Conservation (phyloP, 2,113 vertebrate genomes). For the Vidua chalybeata region DNA sequence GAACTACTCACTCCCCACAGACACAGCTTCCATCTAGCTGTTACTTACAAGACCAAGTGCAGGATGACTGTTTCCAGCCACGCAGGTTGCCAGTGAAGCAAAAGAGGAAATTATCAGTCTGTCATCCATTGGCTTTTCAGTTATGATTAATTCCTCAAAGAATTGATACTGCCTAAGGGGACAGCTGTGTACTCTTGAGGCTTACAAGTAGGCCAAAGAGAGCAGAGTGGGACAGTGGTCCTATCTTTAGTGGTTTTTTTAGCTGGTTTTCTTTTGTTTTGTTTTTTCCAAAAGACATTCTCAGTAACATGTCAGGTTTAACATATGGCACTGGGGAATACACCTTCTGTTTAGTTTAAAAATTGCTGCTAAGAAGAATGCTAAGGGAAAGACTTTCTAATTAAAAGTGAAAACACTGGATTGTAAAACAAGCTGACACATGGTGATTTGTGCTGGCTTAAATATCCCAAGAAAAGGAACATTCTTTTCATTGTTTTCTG, state of each 20-base stretch:
- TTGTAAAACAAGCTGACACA: constrained; percentile 40
- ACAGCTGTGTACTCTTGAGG: not conserved
- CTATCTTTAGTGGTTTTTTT: not conserved
- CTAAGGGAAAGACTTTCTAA: constrained; percentile 42
- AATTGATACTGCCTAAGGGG: not conserved
- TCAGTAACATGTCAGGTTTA: constrained; percentile 10
- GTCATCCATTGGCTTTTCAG: not conserved
- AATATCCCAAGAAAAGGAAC: not conserved
- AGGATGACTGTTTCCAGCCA: not conserved
- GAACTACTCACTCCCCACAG: not conserved
- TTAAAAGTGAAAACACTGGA: constrained; percentile 38
- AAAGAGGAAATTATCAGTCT: not conserved
- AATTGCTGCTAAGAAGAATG: constrained; percentile 42
- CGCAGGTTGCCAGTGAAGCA: not conserved
- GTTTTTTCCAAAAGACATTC: constrained; percentile 12
- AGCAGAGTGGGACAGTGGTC: not conserved
- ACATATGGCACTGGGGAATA: constrained; percentile 37
- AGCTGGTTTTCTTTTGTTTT: not conserved
- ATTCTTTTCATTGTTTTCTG: not conserved
- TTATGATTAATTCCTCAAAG: not conserved
- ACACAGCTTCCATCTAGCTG: not conserved
- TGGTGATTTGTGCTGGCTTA: constrained; percentile 24
- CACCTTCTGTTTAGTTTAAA: constrained; percentile 49
- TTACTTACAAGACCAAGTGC: not conserved
- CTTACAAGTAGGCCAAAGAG: not conserved